Percentiles rank a stretch among this genome's conserved stretches.
Evolutionary conservation across 2,888 invertebrate species (phyloP).

Genomic region (Tuberolachnus salignus): DNA sequence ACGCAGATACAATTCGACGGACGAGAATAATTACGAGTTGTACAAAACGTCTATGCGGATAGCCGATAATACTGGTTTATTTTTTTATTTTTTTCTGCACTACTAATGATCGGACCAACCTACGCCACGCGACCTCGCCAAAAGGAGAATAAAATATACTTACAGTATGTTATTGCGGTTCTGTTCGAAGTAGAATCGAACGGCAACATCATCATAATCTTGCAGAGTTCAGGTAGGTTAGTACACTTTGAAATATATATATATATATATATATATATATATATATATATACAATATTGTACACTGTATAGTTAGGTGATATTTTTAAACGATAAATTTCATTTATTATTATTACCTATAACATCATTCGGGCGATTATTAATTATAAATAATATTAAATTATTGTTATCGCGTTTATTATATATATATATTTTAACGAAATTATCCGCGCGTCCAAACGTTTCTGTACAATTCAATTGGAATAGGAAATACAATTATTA

Average conservation of each 20-base stretch:
- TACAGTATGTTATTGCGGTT: not conserved
- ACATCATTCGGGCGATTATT: not conserved
- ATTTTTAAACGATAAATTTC: not conserved
- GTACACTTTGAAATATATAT: not conserved
- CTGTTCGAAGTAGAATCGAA: not conserved
- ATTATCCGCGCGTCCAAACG: not conserved
- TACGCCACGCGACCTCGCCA: conserved; percentile 18
- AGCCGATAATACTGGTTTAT: conserved; percentile 27
- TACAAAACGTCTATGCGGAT: not conserved
- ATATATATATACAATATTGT: no score
- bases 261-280: no score
- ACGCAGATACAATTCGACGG: not conserved
- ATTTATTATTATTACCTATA: not conserved
- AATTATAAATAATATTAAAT: not conserved
- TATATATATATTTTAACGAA: no score
- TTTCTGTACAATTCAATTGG: no score
- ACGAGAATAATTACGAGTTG: conserved; percentile 2
- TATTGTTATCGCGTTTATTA: no score
- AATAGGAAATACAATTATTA: no score
- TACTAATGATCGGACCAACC: conserved; percentile 37
- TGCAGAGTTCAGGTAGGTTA: not conserved
- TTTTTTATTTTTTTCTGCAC: not conserved
- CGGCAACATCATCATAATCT: not conserved
- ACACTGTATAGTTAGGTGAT: no score
- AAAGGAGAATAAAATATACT: conserved; percentile 14